Percentiles rank a stretch among this genome's conserved stretches.
Evolutionary conservation across 2,113 vertebrate species (phyloP).

Genomic region (Proterorhinus semilunaris): DNA sequence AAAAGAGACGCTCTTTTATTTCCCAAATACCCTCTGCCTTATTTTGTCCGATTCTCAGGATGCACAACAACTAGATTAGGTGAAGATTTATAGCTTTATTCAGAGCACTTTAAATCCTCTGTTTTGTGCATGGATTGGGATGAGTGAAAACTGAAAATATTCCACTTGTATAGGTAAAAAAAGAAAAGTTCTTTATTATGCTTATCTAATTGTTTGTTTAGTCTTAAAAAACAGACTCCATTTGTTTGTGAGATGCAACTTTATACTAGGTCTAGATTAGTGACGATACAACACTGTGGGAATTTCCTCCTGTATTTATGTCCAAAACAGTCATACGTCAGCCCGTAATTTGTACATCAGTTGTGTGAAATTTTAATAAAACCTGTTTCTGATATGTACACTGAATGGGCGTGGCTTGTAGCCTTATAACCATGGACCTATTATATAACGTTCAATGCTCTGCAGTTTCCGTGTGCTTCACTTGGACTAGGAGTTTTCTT

Average conservation of each 20-base stretch:
- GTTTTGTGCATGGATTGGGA: constrained; percentile 38
- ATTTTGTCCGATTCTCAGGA: constrained; percentile 54
- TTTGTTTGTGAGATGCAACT: constrained; percentile 32
- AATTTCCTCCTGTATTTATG: constrained; percentile 17
- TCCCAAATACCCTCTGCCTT: constrained; percentile 33
- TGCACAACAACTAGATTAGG: constrained; percentile 18
- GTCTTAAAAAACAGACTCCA: constrained; percentile 30
- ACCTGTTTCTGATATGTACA: background rate
- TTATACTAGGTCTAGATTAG: constrained; percentile 11
- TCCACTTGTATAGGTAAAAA: background rate
- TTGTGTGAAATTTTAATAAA: constrained; percentile 61
- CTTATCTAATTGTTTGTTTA: constrained; percentile 3
- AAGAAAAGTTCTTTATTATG: constrained; percentile 1
- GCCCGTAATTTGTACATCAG: constrained; percentile 38
- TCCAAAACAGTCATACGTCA: background rate
- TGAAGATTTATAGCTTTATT: background rate
- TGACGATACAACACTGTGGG: constrained; percentile 51
- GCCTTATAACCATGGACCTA: no score
- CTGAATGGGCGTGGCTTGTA: constrained; percentile 27
- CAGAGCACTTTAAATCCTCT: constrained; percentile 48
- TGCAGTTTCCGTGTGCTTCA: background rate
- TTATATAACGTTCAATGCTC: no score
- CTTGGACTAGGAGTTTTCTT: background rate
- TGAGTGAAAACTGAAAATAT: background rate
- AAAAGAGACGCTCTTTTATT: background rate